These are phyloP conservation scores for Orthosia incerta DNA, from an alignment of 2,888 invertebrate genomes.

Conservation along the genomic window DNA sequence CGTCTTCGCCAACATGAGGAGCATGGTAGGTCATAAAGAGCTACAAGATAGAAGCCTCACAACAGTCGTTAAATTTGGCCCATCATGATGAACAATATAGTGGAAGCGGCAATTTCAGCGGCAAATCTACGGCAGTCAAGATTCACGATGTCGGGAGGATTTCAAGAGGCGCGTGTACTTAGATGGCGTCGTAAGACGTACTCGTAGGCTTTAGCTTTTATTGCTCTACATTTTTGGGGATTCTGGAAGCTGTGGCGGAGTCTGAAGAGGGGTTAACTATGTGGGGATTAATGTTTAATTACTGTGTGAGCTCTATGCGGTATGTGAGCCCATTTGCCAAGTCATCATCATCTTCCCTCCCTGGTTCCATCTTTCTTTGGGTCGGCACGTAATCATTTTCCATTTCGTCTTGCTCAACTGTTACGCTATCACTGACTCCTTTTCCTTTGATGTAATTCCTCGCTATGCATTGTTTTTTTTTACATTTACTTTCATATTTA, in stretches of 20 bases:
- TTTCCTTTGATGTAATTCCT: too few species aligned
- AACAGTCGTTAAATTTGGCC: slow-evolving; percentile 59
- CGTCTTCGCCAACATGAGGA: slow-evolving; percentile 3
- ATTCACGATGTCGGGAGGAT: slow-evolving; percentile 64
- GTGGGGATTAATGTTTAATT: slow-evolving; percentile 42
- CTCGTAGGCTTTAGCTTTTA: slow-evolving; percentile 71
- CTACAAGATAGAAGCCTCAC: slow-evolving; percentile 42
- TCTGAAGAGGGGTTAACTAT: slow-evolving; percentile 9
- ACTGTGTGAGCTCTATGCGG: slow-evolving; percentile 3
- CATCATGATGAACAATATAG: slow-evolving; percentile 62
- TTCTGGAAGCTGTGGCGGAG: slow-evolving; percentile 33
- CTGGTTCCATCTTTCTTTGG: too few species aligned
- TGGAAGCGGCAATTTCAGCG: slow-evolving; percentile 60
- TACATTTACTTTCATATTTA: too few species aligned
- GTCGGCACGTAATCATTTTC: not conserved
- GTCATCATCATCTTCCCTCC: too few species aligned
- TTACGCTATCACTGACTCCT: too few species aligned
- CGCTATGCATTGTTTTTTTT: too few species aligned
- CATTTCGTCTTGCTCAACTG: not conserved
- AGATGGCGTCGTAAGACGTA: slow-evolving; percentile 71
- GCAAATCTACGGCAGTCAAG: slow-evolving; percentile 56
- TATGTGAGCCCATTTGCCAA: not conserved
- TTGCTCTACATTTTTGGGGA: slow-evolving; percentile 69
- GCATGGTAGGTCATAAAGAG: slow-evolving; percentile 40
- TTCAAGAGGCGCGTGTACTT: slow-evolving; percentile 69